A percentile compares a stretch with the other conserved stretches of the same genome.
Evolutionary conservation across 1,140 invertebrate species (phyloP).

Genomic region (Ruditapes philippinarum): DNA sequence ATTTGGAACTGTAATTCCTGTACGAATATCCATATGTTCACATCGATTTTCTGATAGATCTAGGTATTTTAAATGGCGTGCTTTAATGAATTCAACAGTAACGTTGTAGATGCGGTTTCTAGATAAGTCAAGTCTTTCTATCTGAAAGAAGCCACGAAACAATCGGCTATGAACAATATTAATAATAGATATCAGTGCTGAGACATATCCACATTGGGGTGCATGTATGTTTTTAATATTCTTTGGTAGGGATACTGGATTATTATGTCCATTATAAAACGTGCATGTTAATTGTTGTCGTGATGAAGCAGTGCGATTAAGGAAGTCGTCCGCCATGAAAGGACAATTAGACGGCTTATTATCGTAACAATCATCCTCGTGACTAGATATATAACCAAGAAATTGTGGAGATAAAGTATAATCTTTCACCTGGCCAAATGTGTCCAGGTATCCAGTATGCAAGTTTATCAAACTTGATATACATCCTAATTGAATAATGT

Average conservation of each 20-base stretch:
- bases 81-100: neutral
- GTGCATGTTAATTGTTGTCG: neutral
- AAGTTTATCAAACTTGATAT: neutral
- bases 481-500: slow-evolving; percentile 17
- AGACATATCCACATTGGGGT: neutral
- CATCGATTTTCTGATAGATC: slow-evolving; percentile 26
- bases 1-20: neutral
- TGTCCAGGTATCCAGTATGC: neutral
- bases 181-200: neutral
- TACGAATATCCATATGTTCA: neutral
- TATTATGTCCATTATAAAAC: neutral
- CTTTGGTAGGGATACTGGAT: neutral
- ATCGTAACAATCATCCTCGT: neutral
- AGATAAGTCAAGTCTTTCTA: slow-evolving; percentile 10
- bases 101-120: neutral
- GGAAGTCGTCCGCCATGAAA: neutral
- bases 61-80: neutral
- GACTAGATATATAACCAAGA: neutral
- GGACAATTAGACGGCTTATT: neutral
- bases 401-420: neutral
- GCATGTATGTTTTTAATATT: neutral
- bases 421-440: neutral
- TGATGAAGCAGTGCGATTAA: neutral
- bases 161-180: neutral
- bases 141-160: neutral